Percentiles rank a stretch among this genome's conserved stretches.
Conservation (phyloP, 2,888 invertebrate genomes). For the Meganola albula region DNA sequence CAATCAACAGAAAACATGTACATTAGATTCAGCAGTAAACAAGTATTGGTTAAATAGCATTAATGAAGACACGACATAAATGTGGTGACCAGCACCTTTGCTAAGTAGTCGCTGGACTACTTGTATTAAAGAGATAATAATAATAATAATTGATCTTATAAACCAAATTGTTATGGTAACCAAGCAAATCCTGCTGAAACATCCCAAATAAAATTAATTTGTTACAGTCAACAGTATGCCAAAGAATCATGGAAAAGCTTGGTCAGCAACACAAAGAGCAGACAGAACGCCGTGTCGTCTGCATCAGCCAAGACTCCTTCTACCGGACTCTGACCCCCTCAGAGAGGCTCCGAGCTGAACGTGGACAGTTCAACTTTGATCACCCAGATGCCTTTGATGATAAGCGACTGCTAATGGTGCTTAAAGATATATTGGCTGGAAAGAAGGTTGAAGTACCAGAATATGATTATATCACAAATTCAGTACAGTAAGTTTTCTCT, state of each 20-base stretch:
- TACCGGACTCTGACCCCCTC: slow-evolving; percentile 90
- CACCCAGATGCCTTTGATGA: slow-evolving; percentile 99
- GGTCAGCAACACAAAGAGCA: slow-evolving; percentile 95
- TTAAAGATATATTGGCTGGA: slow-evolving; percentile 90
- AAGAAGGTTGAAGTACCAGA: slow-evolving; percentile 93
- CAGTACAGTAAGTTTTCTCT: slow-evolving; percentile 81
- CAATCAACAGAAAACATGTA: no score
- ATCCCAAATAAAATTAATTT: no score
- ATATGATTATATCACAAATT: slow-evolving; percentile 95
- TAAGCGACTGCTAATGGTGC: slow-evolving; percentile 86
- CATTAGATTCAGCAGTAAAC: no score
- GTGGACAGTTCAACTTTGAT: slow-evolving; percentile 98
- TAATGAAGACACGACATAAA: no score
- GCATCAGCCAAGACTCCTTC: slow-evolving; percentile 98
- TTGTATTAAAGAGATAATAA: no score
- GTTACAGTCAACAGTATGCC: slow-evolving; percentile 96
- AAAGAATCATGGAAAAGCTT: slow-evolving; percentile 96
- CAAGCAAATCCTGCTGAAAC: no score
- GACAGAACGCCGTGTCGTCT: slow-evolving; percentile 91
- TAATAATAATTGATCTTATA: no score
- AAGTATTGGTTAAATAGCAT: no score
- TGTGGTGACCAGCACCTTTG: no score
- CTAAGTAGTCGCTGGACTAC: no score
- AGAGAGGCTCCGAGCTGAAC: slow-evolving; percentile 89
- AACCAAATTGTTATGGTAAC: no score